Evolutionary conservation across 2,888 invertebrate genomes (phyloP), one percentile per base, ranked within the genome.

Genomic region (Thereva nobilitata): DNA sequence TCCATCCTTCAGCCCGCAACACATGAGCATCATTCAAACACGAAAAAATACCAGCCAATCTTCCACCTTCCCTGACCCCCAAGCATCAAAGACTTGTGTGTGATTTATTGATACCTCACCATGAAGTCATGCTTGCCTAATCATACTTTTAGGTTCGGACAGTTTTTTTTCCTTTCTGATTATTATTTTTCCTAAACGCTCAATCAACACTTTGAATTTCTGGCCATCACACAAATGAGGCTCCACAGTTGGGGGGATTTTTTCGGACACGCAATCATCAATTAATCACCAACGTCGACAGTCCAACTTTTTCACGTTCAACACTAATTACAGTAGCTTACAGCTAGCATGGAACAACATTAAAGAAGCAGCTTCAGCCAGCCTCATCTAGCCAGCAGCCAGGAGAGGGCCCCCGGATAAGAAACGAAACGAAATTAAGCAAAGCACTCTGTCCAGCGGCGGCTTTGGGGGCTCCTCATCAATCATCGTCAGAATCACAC

Each of bases 281-380:
- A 69, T 69, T 69, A 67, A 69, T 69, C 69, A 67, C 61, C 47
- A 59, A 65, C 61, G 69, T 67, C 67, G 63, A 69, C 69, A 69
- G 67, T 52, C 54, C 65, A 63, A 65, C 61, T 69, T 67, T 65
- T 64, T 67, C 55, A 64, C 45, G 65, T 64, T 69, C 69, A 69
- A 54, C 67, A 67, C 65, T 69, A 69, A 69, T 69, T 69, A 67
- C 67, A 65, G 67, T 69, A 69, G 67, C 67, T 64, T 54, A 12
- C 12, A 64, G 50, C 50, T 50, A 37, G 41, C 42, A 50, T 61
- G 61, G 50, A 61, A 50, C 6, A 35, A 42, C 50, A 50, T 41
- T 59, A 59, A 35, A 12, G n/a, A 47, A 6, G 6, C 47, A 47
- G 47, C 47, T 10, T n/a, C 52, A 45, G 50, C 49, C 23, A 23